phyloP scores from a whole-genome alignment of 2,888 invertebrate species.

The Myopa testacea region DNA sequence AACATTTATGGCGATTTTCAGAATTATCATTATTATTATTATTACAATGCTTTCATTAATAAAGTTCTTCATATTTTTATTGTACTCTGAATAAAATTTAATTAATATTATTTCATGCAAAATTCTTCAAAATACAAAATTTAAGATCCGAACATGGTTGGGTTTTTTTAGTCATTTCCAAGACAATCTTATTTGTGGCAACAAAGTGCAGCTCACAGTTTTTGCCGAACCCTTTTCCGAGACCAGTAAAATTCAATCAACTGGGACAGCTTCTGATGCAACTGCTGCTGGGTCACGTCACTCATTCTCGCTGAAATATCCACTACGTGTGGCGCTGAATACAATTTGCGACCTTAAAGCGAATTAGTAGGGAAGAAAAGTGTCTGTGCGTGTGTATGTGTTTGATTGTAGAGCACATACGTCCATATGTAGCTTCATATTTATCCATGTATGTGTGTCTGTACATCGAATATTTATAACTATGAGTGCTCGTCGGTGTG shows the following conservation, averaged over 20 bases:
- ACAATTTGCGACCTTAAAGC: conserved; percentile 30
- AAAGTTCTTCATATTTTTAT: no score
- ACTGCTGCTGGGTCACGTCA: conserved; percentile 4
- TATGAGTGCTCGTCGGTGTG: not conserved
- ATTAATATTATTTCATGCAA: no score
- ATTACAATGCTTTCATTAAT: no score
- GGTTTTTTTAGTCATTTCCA: not conserved
- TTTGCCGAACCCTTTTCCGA: not conserved
- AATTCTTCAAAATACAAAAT: no score
- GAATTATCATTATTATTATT: no score
- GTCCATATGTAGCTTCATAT: not conserved
- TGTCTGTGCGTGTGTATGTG: not conserved
- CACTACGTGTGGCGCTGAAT: conserved; percentile 26
- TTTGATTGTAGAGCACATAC: not conserved
- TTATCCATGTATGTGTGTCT: not conserved
- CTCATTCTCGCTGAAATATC: conserved; percentile 20
- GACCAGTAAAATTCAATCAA: conserved; percentile 4
- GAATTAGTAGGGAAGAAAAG: conserved; percentile 1
- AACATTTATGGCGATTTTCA: no score
- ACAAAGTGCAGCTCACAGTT: not conserved
- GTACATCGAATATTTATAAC: not conserved
- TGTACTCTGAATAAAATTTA: no score
- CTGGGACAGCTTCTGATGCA: not conserved
- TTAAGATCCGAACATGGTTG: not conserved
- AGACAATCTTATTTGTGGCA: not conserved